A percentile compares a stretch with the other conserved stretches of the same genome.
phyloP scores from a whole-genome alignment of 2,888 invertebrate species.

The Endomychus coccineus region DNA sequence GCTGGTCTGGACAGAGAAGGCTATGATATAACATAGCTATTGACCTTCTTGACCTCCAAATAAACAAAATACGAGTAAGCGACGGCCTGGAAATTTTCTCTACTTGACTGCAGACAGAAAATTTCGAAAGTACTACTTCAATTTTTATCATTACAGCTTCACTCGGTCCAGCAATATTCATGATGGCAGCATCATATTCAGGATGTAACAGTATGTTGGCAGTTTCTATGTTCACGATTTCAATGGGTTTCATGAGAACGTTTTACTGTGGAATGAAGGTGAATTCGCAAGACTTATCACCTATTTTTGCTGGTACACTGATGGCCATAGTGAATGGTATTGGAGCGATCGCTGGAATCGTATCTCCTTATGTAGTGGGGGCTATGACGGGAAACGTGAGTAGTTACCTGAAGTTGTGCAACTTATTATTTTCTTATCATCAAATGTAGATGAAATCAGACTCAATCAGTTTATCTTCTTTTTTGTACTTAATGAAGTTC shows the following conservation, averaged over 20 bases:
- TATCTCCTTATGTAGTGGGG: conserved; percentile 50
- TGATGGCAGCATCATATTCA: conserved; percentile 52
- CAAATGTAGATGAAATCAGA: no score
- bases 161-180: conserved; percentile 49
- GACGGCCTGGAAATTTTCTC: no score
- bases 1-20: no score
- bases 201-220: conserved; percentile 49
- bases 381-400: conserved; percentile 54
- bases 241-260: conserved; percentile 57
- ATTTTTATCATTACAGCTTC: conserved; percentile 50
- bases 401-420: no score
- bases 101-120: no score
- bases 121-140: no score
- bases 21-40: no score
- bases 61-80: no score
- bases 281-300: conserved; percentile 53
- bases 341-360: conserved; percentile 50
- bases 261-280: conserved; percentile 57
- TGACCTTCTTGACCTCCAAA: no score
- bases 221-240: conserved; percentile 49
- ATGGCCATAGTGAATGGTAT: conserved; percentile 54
- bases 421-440: no score
- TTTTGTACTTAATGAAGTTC: no score
- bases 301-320: conserved; percentile 53
- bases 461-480: no score